These are phyloP conservation scores for Mola mola DNA, from an alignment of 2,113 vertebrate species.

Conservation along the genomic window DNA sequence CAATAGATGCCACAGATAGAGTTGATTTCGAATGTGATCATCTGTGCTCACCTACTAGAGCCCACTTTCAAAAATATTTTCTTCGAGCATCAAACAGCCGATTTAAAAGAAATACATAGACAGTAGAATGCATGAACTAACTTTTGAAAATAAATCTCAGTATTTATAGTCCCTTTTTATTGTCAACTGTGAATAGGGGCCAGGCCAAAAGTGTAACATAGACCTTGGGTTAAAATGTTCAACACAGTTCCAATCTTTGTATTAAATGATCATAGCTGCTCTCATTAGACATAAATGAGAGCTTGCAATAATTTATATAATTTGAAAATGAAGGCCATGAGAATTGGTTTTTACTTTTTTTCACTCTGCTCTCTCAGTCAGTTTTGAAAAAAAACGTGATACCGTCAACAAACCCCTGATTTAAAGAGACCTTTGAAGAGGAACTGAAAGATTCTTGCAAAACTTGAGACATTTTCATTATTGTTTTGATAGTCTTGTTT, in stretches of 20 bases:
- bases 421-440: neutral
- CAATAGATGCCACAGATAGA: slow-evolving; percentile 64
- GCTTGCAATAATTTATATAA: neutral
- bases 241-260: neutral
- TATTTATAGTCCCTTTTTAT: too few species aligned
- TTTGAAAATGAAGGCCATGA: slow-evolving; percentile 1
- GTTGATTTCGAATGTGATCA: slow-evolving; percentile 63
- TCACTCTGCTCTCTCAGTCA: slow-evolving; percentile 10
- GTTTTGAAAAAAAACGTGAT: neutral
- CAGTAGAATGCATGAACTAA: too few species aligned
- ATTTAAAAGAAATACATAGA: too few species aligned
- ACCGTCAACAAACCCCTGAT: neutral
- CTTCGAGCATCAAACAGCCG: too few species aligned
- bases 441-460: neutral
- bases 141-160: too few species aligned
- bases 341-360: too few species aligned
- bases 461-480: neutral
- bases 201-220: neutral
- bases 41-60: slow-evolving; percentile 14
- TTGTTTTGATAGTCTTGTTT: neutral
- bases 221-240: neutral
- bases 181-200: too few species aligned
- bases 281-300: neutral
- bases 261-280: slow-evolving; percentile 19
- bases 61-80: too few species aligned